phyloP scores from a whole-genome alignment of 2,113 vertebrate genomes.

The Prionailurus viverrinus region DNA sequence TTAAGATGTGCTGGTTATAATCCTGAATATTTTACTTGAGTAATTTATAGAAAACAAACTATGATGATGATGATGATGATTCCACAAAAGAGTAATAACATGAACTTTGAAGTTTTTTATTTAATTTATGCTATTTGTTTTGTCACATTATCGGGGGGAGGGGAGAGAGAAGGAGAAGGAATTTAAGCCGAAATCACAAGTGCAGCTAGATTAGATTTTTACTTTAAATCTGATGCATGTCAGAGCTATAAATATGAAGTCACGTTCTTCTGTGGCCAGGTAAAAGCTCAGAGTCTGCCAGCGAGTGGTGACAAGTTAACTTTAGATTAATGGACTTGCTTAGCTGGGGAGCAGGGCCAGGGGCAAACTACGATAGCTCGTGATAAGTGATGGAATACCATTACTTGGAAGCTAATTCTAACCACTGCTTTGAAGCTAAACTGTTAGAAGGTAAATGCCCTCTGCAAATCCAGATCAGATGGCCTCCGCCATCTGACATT shows the following conservation, averaged over 20 bases:
- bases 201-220: conserved; percentile 14
- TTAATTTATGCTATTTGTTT: conserved; percentile 51
- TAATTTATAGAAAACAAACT: conserved; percentile 41
- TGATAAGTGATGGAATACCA: conserved; percentile 4
- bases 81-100: not conserved
- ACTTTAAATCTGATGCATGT: conserved; percentile 11
- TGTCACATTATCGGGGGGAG: not conserved
- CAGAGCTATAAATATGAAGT: conserved; percentile 51
- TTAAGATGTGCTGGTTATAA: not conserved
- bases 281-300: conserved; percentile 24
- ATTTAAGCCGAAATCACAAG: conserved; percentile 41
- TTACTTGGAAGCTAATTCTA: conserved; percentile 32
- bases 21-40: conserved; percentile 19
- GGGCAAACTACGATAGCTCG: not conserved
- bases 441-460: conserved; percentile 32
- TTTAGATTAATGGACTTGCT: conserved; percentile 10
- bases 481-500: not conserved
- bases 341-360: not conserved
- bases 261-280: conserved; percentile 46
- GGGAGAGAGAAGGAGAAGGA: not conserved
- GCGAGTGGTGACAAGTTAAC: not conserved
- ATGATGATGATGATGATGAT: not conserved
- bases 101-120: not conserved
- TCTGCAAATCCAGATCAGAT: not conserved
- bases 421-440: conserved; percentile 32